Percentiles rank a stretch among this genome's conserved stretches.
phyloP scores from a whole-genome alignment of 2,113 vertebrate species.

The Syngnathus typhle region DNA sequence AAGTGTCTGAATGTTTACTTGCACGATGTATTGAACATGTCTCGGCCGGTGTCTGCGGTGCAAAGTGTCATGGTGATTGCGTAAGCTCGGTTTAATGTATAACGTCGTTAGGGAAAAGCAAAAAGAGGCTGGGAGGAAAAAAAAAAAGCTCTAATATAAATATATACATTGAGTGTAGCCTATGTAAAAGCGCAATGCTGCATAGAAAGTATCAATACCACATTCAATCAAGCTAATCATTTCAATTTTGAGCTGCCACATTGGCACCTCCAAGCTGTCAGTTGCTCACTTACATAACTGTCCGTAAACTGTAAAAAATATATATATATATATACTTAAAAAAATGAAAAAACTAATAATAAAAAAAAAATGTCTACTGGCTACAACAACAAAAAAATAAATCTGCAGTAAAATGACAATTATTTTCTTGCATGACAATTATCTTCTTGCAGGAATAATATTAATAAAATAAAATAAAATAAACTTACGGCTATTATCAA shows the following conservation, averaged over 20 bases:
- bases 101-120: constrained; percentile 34
- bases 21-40: constrained; percentile 3
- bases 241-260: not conserved
- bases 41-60: constrained; percentile 1
- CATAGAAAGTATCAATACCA: not conserved
- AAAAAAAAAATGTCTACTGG: not conserved
- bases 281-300: not conserved
- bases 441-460: too few relatives aligned
- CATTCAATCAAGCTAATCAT: not conserved
- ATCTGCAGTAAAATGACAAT: not conserved
- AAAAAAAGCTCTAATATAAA: not conserved
- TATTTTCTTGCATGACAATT: too few relatives aligned
- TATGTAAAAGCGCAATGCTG: too few relatives aligned
- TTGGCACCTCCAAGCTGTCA: not conserved
- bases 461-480: too few relatives aligned
- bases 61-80: constrained; percentile 22
- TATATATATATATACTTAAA: too few relatives aligned
- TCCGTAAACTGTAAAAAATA: not conserved
- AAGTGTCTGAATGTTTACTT: constrained; percentile 12
- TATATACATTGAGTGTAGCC: too few relatives aligned
- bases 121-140: not conserved
- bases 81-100: constrained; percentile 50
- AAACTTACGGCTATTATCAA: constrained; percentile 93
- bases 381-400: not conserved
- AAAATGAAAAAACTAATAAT: not conserved